phyloP scores from a whole-genome alignment of 2,888 invertebrate genomes.

The Noctuana brunneofusca region DNA sequence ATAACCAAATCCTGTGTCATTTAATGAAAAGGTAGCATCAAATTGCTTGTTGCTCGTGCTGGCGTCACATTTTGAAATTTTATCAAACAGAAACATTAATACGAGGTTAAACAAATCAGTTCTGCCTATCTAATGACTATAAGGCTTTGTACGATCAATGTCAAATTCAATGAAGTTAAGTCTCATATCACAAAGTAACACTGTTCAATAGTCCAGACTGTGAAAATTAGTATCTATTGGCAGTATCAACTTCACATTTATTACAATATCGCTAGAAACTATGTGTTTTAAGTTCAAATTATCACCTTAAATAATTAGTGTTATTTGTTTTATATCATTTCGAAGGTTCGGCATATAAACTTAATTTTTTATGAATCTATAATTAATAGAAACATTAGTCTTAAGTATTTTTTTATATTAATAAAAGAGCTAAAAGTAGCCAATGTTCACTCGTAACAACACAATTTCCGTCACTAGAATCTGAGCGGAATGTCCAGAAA shows the following conservation, averaged over 20 bases:
- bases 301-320: too few relatives aligned
- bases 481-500: slow-evolving; percentile 84
- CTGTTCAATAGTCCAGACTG: not conserved
- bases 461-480: slow-evolving; percentile 58
- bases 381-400: not conserved
- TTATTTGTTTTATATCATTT: too few relatives aligned
- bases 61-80: not conserved
- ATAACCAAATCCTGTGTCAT: not conserved
- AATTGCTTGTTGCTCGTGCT: too few relatives aligned
- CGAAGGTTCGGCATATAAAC: too few relatives aligned
- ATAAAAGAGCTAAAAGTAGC: not conserved
- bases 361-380: too few relatives aligned
- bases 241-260: too few relatives aligned
- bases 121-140: not conserved
- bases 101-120: slow-evolving; percentile 3
- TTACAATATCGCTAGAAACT: too few relatives aligned
- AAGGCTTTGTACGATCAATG: not conserved
- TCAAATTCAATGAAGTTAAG: not conserved
- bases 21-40: not conserved
- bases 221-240: not conserved
- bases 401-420: not conserved
- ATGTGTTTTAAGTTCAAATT: too few relatives aligned
- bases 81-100: not conserved
- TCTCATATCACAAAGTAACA: too few relatives aligned
- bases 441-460: slow-evolving; percentile 6